Percentiles rank a stretch among this genome's conserved stretches.
These are phyloP conservation scores for Bradypodion ventrale DNA, from an alignment of 2,797 vertebrate species.

Conservation along the genomic window DNA sequence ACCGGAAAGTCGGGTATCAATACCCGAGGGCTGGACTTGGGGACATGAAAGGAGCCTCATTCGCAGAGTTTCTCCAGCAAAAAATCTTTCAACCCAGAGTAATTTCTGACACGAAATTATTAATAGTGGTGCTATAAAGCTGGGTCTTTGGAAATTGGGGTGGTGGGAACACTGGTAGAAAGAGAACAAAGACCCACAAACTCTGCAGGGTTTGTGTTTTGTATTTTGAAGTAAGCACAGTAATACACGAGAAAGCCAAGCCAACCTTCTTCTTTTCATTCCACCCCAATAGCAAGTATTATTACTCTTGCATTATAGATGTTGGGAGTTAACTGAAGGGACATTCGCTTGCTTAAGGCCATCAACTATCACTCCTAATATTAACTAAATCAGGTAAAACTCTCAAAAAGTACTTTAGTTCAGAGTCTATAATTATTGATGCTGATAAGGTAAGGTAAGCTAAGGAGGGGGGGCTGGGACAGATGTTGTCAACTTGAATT, in stretches of 20 bases:
- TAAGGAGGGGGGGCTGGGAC: background rate
- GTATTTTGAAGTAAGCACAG: background rate
- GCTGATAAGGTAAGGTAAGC: conserved; percentile 37
- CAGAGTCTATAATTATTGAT: background rate
- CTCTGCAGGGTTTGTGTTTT: background rate
- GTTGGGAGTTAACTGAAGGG: too few species aligned
- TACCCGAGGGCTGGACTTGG: too few species aligned
- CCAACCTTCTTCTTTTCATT: background rate
- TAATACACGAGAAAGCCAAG: too few species aligned
- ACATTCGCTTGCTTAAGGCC: background rate
- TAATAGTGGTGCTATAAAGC: background rate
- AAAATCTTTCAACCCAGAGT: too few species aligned
- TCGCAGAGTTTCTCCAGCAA: too few species aligned
- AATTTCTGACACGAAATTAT: too few species aligned
- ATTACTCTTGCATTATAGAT: too few species aligned
- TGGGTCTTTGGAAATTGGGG: background rate
- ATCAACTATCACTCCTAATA: background rate
- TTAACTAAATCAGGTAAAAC: background rate
- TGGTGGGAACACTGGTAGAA: background rate
- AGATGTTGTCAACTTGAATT: conserved; percentile 59
- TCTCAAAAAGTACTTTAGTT: background rate
- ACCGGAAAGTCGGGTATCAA: too few species aligned
- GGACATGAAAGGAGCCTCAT: too few species aligned
- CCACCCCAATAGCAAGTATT: too few species aligned
- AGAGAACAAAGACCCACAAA: background rate